Conservation (phyloP, 1,140 invertebrate genomes). For the Goniozus legneri region DNA sequence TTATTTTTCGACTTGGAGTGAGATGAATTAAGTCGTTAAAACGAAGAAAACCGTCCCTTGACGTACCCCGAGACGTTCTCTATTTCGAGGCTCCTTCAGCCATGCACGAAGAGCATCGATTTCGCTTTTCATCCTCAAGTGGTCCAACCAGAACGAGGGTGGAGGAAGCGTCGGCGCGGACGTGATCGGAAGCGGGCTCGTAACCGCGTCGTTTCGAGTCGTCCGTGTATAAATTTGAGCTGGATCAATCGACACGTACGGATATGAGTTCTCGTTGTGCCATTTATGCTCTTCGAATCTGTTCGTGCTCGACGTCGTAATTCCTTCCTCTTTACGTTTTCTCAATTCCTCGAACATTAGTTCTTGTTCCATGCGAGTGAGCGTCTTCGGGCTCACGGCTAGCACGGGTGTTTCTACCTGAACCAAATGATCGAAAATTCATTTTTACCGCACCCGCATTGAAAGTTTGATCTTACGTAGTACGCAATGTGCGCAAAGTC, state of each 20-base stretch:
- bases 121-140: slow-evolving; percentile 20
- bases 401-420: not conserved
- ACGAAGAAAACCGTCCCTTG: too few species aligned
- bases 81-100: slow-evolving; percentile 23
- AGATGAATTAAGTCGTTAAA: too few species aligned
- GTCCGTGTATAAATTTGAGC: too few species aligned
- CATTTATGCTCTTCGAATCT: too few species aligned
- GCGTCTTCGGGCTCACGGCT: not conserved
- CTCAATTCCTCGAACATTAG: slow-evolving; percentile 1
- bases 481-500: too few species aligned
- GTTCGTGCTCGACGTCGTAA: not conserved
- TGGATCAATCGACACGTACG: too few species aligned
- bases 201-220: too few species aligned
- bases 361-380: slow-evolving; percentile 11
- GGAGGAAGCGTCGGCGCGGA: slow-evolving; percentile 4
- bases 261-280: too few species aligned
- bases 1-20: too few species aligned
- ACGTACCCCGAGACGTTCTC: too few species aligned
- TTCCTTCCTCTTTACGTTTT: not conserved
- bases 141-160: slow-evolving; percentile 20
- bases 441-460: too few species aligned
- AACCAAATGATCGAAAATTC: not conserved
- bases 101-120: slow-evolving; percentile 20
- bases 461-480: not conserved
- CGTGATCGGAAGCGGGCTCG: too few species aligned